Evolutionary conservation across 2,797 vertebrate species (phyloP).

Genomic region (Ara ararauna): DNA sequence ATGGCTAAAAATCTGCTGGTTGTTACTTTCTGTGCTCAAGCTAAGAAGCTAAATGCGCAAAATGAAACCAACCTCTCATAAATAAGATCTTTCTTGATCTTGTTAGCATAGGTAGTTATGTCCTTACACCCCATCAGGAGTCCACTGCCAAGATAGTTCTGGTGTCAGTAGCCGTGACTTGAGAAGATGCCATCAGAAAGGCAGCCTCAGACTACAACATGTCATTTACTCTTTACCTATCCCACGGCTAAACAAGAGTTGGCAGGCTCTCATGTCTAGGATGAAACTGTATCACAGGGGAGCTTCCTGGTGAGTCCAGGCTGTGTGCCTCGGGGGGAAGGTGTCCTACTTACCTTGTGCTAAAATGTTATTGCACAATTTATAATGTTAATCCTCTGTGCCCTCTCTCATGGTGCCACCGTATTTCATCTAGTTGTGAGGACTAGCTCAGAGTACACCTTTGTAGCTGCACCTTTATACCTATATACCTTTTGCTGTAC

Average conservation of each 20-base stretch:
- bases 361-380: background rate
- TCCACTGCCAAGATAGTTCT: background rate
- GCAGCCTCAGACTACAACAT: background rate
- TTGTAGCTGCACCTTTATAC: background rate
- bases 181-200: background rate
- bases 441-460: background rate
- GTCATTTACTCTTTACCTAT: constrained; percentile 4
- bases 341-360: background rate
- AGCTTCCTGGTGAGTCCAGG: background rate
- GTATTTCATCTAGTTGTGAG: background rate
- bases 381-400: background rate
- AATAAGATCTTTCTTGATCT: background rate
- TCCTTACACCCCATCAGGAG: background rate
- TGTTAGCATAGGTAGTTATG: background rate
- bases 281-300: background rate
- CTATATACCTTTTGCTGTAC: background rate
- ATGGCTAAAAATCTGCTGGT: background rate
- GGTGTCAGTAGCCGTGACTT: background rate
- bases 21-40: background rate
- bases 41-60: background rate
- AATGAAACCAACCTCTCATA: background rate
- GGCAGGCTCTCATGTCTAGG: background rate
- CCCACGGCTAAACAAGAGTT: constrained; percentile 19
- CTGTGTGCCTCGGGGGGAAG: background rate
- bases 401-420: accelerated